These are phyloP conservation scores for Ambastaia sidthimunki DNA, from an alignment of 2,797 vertebrate species.

Conservation along the genomic window DNA sequence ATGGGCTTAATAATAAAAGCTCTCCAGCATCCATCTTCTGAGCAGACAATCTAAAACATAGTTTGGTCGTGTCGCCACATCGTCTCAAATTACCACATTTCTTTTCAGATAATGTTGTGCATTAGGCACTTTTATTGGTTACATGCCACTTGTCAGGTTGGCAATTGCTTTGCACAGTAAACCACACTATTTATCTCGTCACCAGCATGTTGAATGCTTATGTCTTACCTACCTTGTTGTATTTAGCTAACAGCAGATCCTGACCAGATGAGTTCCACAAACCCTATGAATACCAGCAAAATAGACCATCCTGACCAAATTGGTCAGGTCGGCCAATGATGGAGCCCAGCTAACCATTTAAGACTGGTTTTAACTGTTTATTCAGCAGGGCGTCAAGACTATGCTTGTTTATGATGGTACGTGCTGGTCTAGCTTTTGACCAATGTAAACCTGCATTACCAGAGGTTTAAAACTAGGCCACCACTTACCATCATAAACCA, in stretches of 20 bases:
- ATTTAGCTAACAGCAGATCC: not conserved
- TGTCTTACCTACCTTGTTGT: not conserved
- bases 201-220: not conserved
- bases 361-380: not conserved
- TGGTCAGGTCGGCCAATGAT: not conserved
- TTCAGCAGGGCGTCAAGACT: not conserved
- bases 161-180: not conserved
- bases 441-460: too few relatives aligned
- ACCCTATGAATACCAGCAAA: not conserved
- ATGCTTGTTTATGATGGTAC: not conserved
- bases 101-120: constrained; percentile 4
- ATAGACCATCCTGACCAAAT: not conserved
- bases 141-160: not conserved
- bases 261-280: not conserved
- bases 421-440: not conserved
- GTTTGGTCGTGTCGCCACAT: not conserved
- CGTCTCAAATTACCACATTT: not conserved
- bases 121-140: not conserved
- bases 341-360: not conserved
- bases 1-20: constrained; percentile 42
- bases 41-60: constrained; percentile 16
- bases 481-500: not conserved
- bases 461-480: not conserved
- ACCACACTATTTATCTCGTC: not conserved
- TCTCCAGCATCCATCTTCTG: constrained; percentile 35